Base-by-base conservation (phyloP, 2,113 vertebrate species). In the Rhizomys pruinosus region DNA sequence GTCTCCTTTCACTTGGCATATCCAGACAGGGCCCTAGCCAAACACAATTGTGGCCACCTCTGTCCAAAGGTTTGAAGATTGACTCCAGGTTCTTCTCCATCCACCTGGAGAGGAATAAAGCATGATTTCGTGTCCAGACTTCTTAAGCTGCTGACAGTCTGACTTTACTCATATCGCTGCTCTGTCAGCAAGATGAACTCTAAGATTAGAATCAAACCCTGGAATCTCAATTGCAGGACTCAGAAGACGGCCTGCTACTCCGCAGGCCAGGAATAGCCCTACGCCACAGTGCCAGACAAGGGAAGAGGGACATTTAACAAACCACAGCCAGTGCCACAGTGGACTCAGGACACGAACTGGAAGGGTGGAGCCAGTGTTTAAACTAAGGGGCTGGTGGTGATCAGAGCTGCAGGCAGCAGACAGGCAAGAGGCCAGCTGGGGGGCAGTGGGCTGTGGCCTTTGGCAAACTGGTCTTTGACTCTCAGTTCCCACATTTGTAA, bases 401-500 rank as follows among this genome's bases (percentile, higher is more conserved):
- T 93, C 84, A 66, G 39, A 64, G 63, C 68, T 23, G 27, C n/a
- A 13, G 79, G 17, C 64, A 90, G 71, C 64, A 79, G 71, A 55
- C n/a, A 20, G 1, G 23, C 66, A 32, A 86, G 52, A 57, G 64
- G 27, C 68, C 76, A 89, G 23, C 87, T 47, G 6, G 39, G 37
- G 13, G 23, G 17, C 11, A 80, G 81, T 76, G 19, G 66, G 79
- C 68, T 2, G 12, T 57, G 72, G 80, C 68, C 20, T 71, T 23
- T 16, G 19, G 71, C 72, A 57, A 69, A 27, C 27, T 79, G 19
- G 32, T 80, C 52, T 64, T 59, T 66, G 34, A 57, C 44, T 91
- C 82, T 93, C 89, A 32, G 23, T 80, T 78, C 91, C 94, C 84
- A 78, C 44, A 80, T 80, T 66, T 79, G 22, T 76, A 72, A 77